Evolutionary conservation across 2,797 vertebrate genomes (phyloP).

Genomic region (Hemitrygon akajei): DNA sequence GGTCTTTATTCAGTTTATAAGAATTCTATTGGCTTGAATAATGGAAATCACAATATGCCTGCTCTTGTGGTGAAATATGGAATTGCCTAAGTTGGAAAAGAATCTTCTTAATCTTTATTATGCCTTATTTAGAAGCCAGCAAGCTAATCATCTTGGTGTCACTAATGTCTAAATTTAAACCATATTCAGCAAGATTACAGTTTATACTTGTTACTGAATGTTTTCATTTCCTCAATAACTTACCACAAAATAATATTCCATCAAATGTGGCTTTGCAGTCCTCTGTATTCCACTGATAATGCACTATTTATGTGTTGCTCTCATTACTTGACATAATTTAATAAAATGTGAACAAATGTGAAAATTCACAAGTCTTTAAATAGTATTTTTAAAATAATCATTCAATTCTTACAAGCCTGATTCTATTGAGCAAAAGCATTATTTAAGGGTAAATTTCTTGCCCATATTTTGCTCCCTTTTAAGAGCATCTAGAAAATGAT

Average conservation of each 20-base stretch:
- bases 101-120: background rate
- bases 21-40: background rate
- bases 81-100: background rate
- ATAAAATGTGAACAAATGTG: too few species aligned
- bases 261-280: too few species aligned
- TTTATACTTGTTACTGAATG: background rate
- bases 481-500: background rate
- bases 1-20: background rate
- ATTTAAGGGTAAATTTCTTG: too few species aligned
- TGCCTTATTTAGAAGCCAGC: background rate
- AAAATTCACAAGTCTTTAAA: too few species aligned
- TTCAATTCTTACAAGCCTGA: too few species aligned
- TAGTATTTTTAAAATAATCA: too few species aligned
- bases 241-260: too few species aligned
- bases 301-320: too few species aligned
- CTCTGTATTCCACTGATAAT: too few species aligned
- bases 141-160: background rate
- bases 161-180: background rate
- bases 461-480: background rate
- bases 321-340: too few species aligned
- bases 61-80: background rate
- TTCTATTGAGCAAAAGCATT: too few species aligned
- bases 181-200: too few species aligned
- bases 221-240: background rate
- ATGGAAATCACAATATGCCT: background rate